These are phyloP conservation scores for Caenorhabditis wallacei DNA, from an alignment of 2,888 invertebrate genomes.

Conservation along the genomic window DNA sequence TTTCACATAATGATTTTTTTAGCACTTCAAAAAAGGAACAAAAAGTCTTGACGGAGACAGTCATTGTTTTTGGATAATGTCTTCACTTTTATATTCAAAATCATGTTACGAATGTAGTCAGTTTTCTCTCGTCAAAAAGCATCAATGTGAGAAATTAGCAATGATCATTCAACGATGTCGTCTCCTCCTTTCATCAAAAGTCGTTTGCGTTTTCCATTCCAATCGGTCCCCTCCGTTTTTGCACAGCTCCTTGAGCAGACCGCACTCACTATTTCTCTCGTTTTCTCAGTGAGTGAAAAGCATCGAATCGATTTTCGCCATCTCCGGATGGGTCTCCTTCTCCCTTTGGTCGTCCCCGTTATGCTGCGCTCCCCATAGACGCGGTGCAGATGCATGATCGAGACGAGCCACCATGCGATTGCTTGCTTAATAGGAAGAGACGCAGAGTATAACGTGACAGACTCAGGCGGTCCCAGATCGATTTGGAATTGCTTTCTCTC, in stretches of 20 bases:
- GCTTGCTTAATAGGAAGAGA: slow-evolving; percentile 29
- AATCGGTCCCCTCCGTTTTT: slow-evolving; percentile 41
- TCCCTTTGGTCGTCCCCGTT: slow-evolving; percentile 35
- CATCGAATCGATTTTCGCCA: slow-evolving; percentile 56
- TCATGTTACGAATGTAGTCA: neutral
- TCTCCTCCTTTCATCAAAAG: slow-evolving; percentile 25
- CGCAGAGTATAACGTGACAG: slow-evolving; percentile 53
- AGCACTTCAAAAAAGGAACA: too few species aligned
- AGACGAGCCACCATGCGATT: slow-evolving; percentile 34
- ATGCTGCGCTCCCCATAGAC: slow-evolving; percentile 42
- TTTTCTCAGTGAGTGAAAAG: slow-evolving; percentile 46
- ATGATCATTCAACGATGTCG: slow-evolving; percentile 21
- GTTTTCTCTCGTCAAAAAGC: neutral
- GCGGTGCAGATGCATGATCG: slow-evolving; percentile 58
- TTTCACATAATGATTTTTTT: too few species aligned
- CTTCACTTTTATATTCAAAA: too few species aligned
- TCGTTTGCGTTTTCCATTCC: slow-evolving; percentile 5
- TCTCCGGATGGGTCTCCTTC: slow-evolving; percentile 58
- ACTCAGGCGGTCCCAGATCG: slow-evolving; percentile 55
- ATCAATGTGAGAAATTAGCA: slow-evolving; percentile 10
- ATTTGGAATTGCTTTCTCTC: slow-evolving; percentile 50
- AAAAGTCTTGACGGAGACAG: too few species aligned
- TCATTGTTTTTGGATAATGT: too few species aligned
- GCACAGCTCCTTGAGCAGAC: slow-evolving; percentile 26
- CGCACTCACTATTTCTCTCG: slow-evolving; percentile 33